Conservation (phyloP, 2,797 vertebrate genomes). For the Epinephelus malabaricus region DNA sequence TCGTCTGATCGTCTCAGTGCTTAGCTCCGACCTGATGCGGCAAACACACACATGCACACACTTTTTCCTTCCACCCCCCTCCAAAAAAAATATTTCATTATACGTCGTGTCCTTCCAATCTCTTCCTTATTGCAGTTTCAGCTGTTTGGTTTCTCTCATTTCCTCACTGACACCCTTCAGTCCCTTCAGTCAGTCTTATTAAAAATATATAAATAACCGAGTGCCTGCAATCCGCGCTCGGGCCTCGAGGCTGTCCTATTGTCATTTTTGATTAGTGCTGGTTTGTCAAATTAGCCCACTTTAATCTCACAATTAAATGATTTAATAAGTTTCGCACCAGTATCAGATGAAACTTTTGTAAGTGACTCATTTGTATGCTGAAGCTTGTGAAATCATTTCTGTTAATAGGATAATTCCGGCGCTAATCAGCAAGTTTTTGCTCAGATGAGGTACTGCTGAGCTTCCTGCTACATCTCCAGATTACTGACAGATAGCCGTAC, state of each 20-base stretch:
- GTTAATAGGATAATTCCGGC: slow-evolving; percentile 75
- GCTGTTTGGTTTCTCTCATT: slow-evolving; percentile 43
- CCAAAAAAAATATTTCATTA: slow-evolving; percentile 4
- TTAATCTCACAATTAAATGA: slow-evolving; percentile 79
- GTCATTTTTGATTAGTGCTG: slow-evolving; percentile 78
- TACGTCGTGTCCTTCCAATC: slow-evolving; percentile 14
- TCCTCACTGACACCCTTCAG: slow-evolving; percentile 34
- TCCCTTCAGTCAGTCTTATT: slow-evolving; percentile 26
- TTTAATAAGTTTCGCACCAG: slow-evolving; percentile 69
- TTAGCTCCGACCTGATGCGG: slow-evolving; percentile 34
- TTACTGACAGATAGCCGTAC: slow-evolving; percentile 56
- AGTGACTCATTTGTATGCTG: slow-evolving; percentile 79
- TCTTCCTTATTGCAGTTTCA: slow-evolving; percentile 21
- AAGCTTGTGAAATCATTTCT: slow-evolving; percentile 68
- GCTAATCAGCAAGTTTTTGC: slow-evolving; percentile 75
- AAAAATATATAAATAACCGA: slow-evolving; percentile 55
- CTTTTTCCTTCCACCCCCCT: background rate
- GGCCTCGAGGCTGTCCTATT: slow-evolving; percentile 66
- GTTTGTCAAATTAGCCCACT: slow-evolving; percentile 77
- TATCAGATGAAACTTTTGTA: slow-evolving; percentile 79
- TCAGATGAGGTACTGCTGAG: slow-evolving; percentile 62
- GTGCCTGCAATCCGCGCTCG: slow-evolving; percentile 7
- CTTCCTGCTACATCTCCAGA: slow-evolving; percentile 66
- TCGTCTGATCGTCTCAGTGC: slow-evolving; percentile 40
- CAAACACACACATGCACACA: background rate